Conservation (phyloP, 2,888 invertebrate genomes). For the Tupiocoris notatus region DNA sequence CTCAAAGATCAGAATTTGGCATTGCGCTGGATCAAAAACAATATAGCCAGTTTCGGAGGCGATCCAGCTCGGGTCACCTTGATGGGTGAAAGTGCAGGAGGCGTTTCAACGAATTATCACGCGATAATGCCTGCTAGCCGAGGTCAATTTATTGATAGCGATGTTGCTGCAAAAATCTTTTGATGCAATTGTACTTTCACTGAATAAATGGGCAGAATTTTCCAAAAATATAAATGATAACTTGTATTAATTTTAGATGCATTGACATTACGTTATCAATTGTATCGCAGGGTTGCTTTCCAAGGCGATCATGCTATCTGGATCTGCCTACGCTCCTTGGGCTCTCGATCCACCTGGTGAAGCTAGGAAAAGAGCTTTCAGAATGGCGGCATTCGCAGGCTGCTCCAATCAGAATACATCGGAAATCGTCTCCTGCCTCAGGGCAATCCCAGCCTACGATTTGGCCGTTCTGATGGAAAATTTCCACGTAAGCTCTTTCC, state of each 20-base stretch:
- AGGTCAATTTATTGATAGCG: constrained; percentile 37
- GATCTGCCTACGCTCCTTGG: constrained; percentile 37
- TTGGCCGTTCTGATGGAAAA: constrained; percentile 56
- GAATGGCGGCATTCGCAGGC: constrained; percentile 62
- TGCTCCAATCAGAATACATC: constrained; percentile 57
- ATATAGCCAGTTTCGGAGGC: constrained; percentile 46
- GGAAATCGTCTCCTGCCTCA: constrained; percentile 65
- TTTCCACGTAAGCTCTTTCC: constrained; percentile 23
- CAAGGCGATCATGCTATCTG: constrained; percentile 19
- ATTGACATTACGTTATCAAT: not conserved
- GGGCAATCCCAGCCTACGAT: constrained; percentile 60
- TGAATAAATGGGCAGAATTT: no score
- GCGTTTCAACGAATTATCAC: constrained; percentile 42
- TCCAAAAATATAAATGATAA: not conserved
- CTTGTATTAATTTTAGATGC: not conserved
- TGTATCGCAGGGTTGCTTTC: constrained; percentile 8
- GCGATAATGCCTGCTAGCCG: constrained; percentile 40
- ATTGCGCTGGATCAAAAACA: constrained; percentile 44
- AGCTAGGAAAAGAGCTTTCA: constrained; percentile 59
- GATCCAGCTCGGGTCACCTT: constrained; percentile 43
- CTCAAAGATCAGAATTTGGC: constrained; percentile 46
- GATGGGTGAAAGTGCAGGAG: constrained; percentile 47
- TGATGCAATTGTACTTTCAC: not conserved
- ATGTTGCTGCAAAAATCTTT: not conserved
- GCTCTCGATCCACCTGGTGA: constrained; percentile 42